A percentile compares a stretch with the other conserved stretches of the same genome.
Conservation (phyloP, 2,888 invertebrate species). For the Andrena chrysosceles region DNA sequence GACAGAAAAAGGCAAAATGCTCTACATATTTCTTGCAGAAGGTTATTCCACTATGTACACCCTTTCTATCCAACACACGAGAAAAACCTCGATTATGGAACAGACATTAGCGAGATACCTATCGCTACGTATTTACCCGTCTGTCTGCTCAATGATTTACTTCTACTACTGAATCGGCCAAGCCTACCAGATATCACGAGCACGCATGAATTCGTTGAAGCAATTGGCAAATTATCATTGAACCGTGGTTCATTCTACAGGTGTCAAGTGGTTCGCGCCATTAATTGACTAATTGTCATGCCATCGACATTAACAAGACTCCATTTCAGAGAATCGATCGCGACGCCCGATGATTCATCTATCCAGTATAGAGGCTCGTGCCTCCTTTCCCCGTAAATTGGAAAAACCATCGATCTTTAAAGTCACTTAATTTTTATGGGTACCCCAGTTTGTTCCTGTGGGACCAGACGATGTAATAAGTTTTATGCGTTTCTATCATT, state of each 20-base stretch:
- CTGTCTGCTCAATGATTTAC: background rate
- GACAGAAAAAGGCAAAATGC: too few species aligned
- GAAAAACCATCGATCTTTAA: constrained; percentile 14
- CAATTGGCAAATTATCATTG: constrained; percentile 50
- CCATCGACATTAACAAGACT: background rate
- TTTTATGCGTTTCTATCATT: constrained; percentile 3
- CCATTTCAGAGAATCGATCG: constrained; percentile 19
- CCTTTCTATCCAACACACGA: too few species aligned
- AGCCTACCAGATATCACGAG: constrained; percentile 23
- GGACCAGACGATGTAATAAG: constrained; percentile 21
- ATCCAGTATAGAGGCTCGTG: background rate
- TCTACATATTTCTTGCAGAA: too few species aligned
- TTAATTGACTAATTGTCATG: constrained; percentile 10
- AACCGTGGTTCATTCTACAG: constrained; percentile 39
- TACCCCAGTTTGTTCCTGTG: constrained; percentile 28
- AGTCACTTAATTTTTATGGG: constrained; percentile 37
- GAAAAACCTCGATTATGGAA: too few species aligned
- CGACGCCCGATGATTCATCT: constrained; percentile 8
- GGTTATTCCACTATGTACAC: too few species aligned
- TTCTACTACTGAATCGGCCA: background rate
- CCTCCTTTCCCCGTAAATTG: background rate
- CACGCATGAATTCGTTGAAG: constrained; percentile 51
- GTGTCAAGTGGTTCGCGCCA: constrained; percentile 34
- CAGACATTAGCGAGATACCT: background rate
- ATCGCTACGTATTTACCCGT: background rate